A percentile compares a stretch with the other conserved stretches of the same genome.
Conservation (phyloP, 2,797 vertebrate genomes). For the Sebastes aleutianus region DNA sequence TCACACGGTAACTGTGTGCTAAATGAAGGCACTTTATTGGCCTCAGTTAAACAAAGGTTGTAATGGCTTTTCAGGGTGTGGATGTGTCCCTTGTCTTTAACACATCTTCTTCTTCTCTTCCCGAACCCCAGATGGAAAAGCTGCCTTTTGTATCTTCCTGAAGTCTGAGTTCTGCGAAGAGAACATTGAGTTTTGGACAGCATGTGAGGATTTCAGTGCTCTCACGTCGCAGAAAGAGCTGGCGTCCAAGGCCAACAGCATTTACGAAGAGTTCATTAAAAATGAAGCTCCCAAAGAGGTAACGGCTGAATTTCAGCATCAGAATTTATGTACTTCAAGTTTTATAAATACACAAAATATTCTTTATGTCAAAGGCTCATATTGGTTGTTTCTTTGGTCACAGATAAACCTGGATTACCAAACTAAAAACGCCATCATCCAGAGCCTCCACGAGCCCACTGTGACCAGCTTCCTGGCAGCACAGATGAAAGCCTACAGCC, state of each 20-base stretch:
- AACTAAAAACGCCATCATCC: constrained; percentile 85
- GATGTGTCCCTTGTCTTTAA: neutral
- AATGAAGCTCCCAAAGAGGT: constrained; percentile 95
- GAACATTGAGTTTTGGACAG: constrained; percentile 97
- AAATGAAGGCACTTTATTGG: constrained; percentile 22
- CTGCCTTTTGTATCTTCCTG: constrained; percentile 88
- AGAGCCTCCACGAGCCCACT: constrained; percentile 82
- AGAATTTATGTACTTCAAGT: neutral
- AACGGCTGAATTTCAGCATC: constrained; percentile 31
- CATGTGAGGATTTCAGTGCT: constrained; percentile 90
- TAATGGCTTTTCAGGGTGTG: constrained; percentile 5
- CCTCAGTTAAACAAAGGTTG: constrained; percentile 41
- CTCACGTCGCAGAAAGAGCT: constrained; percentile 84
- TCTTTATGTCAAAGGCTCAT: constrained; percentile 7
- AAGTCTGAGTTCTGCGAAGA: constrained; percentile 96
- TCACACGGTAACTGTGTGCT: constrained; percentile 12
- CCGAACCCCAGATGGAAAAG: constrained; percentile 86
- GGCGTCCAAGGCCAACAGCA: constrained; percentile 85
- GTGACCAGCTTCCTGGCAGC: constrained; percentile 83
- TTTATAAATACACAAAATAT: neutral
- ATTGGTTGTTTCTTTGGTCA: constrained; percentile 10
- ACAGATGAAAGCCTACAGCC: constrained; percentile 86
- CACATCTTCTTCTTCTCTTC: too few relatives aligned
- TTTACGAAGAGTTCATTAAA: constrained; percentile 91
- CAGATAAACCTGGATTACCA: constrained; percentile 94